Percentiles rank a stretch among this genome's conserved stretches.
Conservation (phyloP, 2,113 vertebrate genomes). For the Sus scrofa region T2T-Sscrofa CM000829.6:58827501-58828000, state of each 20-base stretch:
- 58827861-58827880: background rate
- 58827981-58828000: background rate
- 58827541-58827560: too few species aligned
- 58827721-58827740: background rate
- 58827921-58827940: background rate
- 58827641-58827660: background rate
- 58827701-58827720: background rate
- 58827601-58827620: constrained; percentile 12
- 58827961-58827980: background rate
- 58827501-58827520: too few species aligned
- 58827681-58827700: constrained; percentile 39
- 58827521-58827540: too few species aligned
- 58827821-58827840: constrained; percentile 16
- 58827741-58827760: background rate
- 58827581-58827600: too few species aligned
- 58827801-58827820: constrained; percentile 44
- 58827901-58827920: background rate
- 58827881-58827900: constrained; percentile 42
- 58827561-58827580: too few species aligned
- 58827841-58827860: background rate
- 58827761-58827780: background rate
- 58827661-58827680: background rate
- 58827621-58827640: constrained; percentile 24
- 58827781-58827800: background rate
- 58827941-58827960: constrained; percentile 56